phyloP scores from a whole-genome alignment of 2,113 vertebrate genomes.

The Piaya cayana region DNA sequence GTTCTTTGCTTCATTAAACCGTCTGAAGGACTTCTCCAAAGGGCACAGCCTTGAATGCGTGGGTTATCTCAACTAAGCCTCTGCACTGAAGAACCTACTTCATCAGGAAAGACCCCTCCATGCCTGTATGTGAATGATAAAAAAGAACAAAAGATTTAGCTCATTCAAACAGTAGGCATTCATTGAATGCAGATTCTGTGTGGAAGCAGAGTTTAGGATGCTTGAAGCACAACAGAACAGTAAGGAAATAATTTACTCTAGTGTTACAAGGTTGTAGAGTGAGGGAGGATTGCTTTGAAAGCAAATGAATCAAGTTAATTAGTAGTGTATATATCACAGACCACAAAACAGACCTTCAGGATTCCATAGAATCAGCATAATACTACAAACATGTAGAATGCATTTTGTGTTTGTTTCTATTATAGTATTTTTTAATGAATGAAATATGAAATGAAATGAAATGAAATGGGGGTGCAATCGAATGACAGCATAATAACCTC shows the following conservation, averaged over 20 bases:
- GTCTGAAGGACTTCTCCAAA: constrained; percentile 65
- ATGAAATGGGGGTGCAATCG: background rate
- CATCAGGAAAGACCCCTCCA: background rate
- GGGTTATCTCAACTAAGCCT: constrained; percentile 74
- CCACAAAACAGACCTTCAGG: background rate
- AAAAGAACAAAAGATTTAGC: constrained; percentile 65
- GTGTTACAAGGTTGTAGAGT: background rate
- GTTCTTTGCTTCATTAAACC: constrained; percentile 72
- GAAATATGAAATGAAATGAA: background rate
- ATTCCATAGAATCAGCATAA: background rate
- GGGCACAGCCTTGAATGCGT: constrained; percentile 53
- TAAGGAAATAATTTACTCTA: constrained; percentile 46
- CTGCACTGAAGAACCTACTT: constrained; percentile 45
- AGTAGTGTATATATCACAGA: background rate
- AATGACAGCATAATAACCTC: constrained; percentile 23
- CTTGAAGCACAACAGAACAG: constrained; percentile 33
- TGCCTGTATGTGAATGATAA: constrained; percentile 62
- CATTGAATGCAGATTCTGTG: background rate
- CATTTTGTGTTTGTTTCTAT: background rate
- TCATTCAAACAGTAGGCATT: constrained; percentile 46
- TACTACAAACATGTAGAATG: background rate
- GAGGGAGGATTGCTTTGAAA: constrained; percentile 14
- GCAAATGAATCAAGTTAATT: constrained; percentile 56
- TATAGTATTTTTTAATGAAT: constrained; percentile 20
- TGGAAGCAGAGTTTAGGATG: constrained; percentile 33